phyloP scores from a whole-genome alignment of 2,113 vertebrate species.

The Alosa alosa region DNA sequence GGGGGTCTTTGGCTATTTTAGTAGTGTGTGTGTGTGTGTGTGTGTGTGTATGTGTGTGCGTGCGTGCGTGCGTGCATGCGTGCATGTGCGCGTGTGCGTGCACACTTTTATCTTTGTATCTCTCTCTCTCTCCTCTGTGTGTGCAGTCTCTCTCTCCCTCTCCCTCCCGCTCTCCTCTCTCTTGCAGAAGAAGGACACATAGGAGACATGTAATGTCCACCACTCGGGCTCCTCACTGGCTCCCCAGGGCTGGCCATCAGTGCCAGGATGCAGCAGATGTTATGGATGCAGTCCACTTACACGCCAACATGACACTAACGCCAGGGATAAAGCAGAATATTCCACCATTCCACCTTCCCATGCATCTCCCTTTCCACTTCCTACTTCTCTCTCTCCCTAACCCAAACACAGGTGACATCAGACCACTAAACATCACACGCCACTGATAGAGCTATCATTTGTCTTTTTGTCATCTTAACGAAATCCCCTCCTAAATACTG shows the following conservation, averaged over 20 bases:
- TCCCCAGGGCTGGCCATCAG: neutral
- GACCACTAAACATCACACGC: neutral
- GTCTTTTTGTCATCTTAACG: neutral
- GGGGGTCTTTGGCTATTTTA: neutral
- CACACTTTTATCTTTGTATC: neutral
- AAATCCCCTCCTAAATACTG: neutral
- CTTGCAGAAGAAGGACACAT: neutral
- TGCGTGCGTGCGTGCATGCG: conserved; percentile 1
- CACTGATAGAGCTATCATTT: neutral
- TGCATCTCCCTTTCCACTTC: neutral
- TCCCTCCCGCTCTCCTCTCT: neutral
- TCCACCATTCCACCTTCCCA: too few relatives aligned
- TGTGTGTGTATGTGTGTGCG: conserved; percentile 34
- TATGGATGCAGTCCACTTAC: neutral
- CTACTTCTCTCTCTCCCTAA: neutral
- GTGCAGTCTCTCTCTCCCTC: too few relatives aligned
- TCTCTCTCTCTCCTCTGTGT: too few relatives aligned
- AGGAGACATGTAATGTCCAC: neutral
- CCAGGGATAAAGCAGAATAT: neutral
- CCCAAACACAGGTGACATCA: neutral
- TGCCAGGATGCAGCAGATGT: neutral
- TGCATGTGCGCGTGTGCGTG: neutral
- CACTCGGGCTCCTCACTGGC: neutral
- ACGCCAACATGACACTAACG: neutral
- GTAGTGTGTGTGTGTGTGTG: neutral